Evolutionary conservation across 30 jellyfish, hydroid and myxozoan species (phyloP), one percentile per base, ranked within the genome.

Genomic region (Chrysaora quinquecirrha): DNA sequence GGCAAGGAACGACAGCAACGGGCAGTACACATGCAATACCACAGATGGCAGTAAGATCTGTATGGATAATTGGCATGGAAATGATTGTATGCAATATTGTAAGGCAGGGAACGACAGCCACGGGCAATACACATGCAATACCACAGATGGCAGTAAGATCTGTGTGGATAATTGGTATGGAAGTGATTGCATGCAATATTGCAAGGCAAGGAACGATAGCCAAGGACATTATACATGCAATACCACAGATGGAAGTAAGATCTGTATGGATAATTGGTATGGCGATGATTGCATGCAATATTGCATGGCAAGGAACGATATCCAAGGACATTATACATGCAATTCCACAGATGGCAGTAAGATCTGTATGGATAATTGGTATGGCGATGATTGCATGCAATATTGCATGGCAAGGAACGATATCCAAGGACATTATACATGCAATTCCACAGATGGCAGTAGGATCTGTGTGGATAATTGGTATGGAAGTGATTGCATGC

Each of bases 381-480:
- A 60, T 60, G 90, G 87, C 14, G 11, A 4, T 10, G 46, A 67
- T 46, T 86, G 96, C 63, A 75, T 87, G 0, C 7, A 6, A 6
- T 61, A 20, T 34, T 83, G 94, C 62, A 65, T 24, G 1, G 49
- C 87, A 1, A 21, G 31, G 34, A 69, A 72, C 46, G 87, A 62
- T 30, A n/a, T n/a, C n/a, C 27, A 34, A 22, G 95, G 89, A 2
- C 95, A 85, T 64, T 83, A 83, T 72, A 62, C 76, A 9, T 83
- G 94, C 49, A 61, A 83, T 38, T 18, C 30, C 52, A 56, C 54
- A 30, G 46, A 58, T 71, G 91, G 91, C 1, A 25, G 33, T 28
- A 67, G 68, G 33, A 52, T 81, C 0, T 81, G 91, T 50, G 12
- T 20, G 48, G 49, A 49, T 29, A 14, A 68, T 47, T 81, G 91